Percentiles rank a stretch among this genome's conserved stretches.
Conservation (phyloP, 2,113 vertebrate species). For the Carettochelys insculpta region DNA sequence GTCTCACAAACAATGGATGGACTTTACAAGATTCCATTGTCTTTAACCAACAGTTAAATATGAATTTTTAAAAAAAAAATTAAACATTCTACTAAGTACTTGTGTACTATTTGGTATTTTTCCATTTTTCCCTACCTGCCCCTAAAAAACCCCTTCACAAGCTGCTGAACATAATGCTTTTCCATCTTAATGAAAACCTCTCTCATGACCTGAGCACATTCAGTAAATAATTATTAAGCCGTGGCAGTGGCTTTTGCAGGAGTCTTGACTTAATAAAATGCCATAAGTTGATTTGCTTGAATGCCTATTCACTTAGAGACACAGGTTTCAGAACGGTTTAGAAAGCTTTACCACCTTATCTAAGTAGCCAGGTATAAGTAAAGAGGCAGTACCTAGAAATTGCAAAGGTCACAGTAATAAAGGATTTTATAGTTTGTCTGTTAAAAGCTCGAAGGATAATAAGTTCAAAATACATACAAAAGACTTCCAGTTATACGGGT, state of each 20-base stretch:
- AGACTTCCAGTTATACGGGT: neutral
- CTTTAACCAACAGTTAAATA: neutral
- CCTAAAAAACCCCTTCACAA: conserved; percentile 74
- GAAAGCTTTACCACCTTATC: conserved; percentile 47
- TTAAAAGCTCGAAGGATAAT: neutral
- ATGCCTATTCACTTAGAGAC: conserved; percentile 71
- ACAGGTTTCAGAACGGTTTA: conserved; percentile 51
- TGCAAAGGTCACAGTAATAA: conserved; percentile 37
- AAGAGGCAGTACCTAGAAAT: conserved; percentile 19
- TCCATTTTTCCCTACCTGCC: conserved; percentile 72
- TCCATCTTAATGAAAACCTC: conserved; percentile 82
- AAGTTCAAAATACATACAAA: neutral
- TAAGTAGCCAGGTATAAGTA: conserved; percentile 53
- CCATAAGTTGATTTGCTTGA: conserved; percentile 78
- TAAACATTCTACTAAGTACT: conserved; percentile 47
- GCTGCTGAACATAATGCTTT: conserved; percentile 81
- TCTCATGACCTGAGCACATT: conserved; percentile 80
- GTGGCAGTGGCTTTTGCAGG: conserved; percentile 72
- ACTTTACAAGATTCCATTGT: neutral
- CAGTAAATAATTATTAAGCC: conserved; percentile 84
- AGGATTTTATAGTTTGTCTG: neutral
- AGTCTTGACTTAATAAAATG: conserved; percentile 74
- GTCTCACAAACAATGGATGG: neutral
- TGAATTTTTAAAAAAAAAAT: conserved; percentile 35
- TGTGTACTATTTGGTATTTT: conserved; percentile 75